These are phyloP conservation scores for Colaptes auratus DNA, from an alignment of 2,113 vertebrate genomes.

Conservation along the genomic window DNA sequence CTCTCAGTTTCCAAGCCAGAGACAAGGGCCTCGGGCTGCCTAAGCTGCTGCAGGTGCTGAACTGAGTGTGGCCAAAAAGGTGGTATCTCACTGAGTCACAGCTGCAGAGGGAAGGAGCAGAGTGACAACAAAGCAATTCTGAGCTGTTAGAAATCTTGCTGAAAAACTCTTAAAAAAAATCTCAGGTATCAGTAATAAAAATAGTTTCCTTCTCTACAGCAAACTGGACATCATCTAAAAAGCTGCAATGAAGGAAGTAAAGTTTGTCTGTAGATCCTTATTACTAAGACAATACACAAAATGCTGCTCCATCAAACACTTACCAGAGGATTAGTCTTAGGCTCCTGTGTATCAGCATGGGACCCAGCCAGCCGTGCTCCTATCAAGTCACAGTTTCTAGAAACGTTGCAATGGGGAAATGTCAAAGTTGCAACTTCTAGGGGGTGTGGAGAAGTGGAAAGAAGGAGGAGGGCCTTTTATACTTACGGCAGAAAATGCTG, in stretches of 20 bases:
- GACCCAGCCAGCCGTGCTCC: slow-evolving; percentile 60
- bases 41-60: background rate
- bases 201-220: background rate
- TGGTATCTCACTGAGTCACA: background rate
- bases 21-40: background rate
- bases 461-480: background rate
- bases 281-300: background rate
- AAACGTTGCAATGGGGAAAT: background rate
- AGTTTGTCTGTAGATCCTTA: background rate
- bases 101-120: background rate
- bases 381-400: slow-evolving; percentile 40
- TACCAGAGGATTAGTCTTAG: slow-evolving; percentile 68
- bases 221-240: background rate
- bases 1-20: background rate
- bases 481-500: slow-evolving; percentile 71
- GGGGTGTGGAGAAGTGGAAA: background rate
- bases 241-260: background rate
- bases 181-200: background rate
- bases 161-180: too few species aligned
- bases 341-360: slow-evolving; percentile 26
- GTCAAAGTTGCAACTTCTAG: background rate
- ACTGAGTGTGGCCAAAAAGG: background rate
- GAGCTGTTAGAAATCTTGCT: background rate
- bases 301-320: background rate
- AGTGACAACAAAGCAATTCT: background rate